Evolutionary conservation across 2,113 vertebrate genomes (phyloP).

Genomic region (Caranx ignobilis): DNA sequence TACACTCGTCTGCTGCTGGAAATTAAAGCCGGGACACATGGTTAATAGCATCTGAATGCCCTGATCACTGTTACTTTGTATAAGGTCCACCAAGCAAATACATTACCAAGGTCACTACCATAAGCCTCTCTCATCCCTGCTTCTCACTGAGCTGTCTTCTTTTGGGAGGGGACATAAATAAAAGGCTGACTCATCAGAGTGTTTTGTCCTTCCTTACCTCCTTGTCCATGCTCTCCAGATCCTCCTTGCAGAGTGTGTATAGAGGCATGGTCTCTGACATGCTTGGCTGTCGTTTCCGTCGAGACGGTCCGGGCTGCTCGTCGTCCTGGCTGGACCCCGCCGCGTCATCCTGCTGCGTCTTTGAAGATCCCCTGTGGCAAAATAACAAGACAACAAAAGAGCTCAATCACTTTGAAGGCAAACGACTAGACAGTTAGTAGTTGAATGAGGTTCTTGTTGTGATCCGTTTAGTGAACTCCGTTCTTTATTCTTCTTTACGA

Average conservation of each 20-base stretch:
- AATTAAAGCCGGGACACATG: too few relatives aligned
- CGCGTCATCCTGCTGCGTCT: constrained; percentile 82
- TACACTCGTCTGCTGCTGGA: too few relatives aligned
- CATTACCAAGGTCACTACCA: too few relatives aligned
- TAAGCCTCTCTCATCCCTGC: neutral
- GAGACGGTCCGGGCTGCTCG: constrained; percentile 89
- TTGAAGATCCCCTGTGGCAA: constrained; percentile 87
- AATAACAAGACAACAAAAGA: neutral
- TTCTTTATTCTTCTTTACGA: too few relatives aligned
- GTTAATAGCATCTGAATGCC: too few relatives aligned
- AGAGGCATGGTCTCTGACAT: constrained; percentile 98
- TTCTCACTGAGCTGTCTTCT: neutral
- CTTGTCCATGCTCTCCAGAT: constrained; percentile 98
- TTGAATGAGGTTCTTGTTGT: neutral
- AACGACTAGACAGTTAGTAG: too few relatives aligned
- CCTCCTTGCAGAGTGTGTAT: constrained; percentile 97
- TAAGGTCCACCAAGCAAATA: too few relatives aligned
- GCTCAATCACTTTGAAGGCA: neutral
- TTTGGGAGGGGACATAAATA: neutral
- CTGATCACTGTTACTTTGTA: too few relatives aligned
- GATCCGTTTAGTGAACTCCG: neutral
- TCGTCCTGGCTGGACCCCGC: constrained; percentile 78
- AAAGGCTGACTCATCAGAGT: neutral
- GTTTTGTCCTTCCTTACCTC: constrained; percentile 86
- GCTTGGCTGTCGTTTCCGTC: constrained; percentile 93